Evolutionary conservation across 2,113 vertebrate species (phyloP), one percentile per base, ranked within the genome.

Genomic region (Sardina pilchardus): DNA sequence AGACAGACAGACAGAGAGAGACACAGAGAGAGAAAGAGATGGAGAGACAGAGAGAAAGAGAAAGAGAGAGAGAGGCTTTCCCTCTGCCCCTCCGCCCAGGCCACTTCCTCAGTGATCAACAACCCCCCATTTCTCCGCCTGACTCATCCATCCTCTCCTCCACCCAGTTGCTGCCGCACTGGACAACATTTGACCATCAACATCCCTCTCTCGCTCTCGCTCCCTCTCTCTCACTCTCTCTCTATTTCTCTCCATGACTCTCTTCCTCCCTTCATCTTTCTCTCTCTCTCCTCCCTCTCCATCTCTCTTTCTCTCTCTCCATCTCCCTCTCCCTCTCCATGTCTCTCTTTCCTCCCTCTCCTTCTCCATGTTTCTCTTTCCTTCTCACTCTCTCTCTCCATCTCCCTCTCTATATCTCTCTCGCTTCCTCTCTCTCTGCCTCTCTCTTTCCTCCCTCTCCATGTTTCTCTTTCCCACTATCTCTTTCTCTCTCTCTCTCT

Each of bases 141-240:
- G 85, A 87, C 81, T 85, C 86, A 85, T 90, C 86, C 87, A 86
- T 92, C 90, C 89, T 93, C 83, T 91, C 82, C 84, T 86, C 71
- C 82, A 84, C 81, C 56, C 14, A 82, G 86, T 81, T 84, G 5
- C 24, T 26, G 85, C 84, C 90, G 82, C 80, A 80, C 9, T 42
- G 6, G 56, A 83, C 71, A 26, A 43, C 9, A 50, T 67, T 81
- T 7, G 3, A 17, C 42, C 56, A 71, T 81, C 50, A 81, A 24
- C 63, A 71, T 81, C 45, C 14, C 6, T 86, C 43, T 75, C 59
- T 4, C 71, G 89, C 90, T 86, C 89, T 89, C 81, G 88, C 87
- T 53, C n/a, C 84, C 8, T 1, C 45, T 84, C 50, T 19, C 17
- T 53, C 50, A 21, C 17, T 56, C 50, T 56, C 50, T 56, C 4